Conservation (phyloP, 2,113 vertebrate genomes). For the Gorsachius goisagi region DNA sequence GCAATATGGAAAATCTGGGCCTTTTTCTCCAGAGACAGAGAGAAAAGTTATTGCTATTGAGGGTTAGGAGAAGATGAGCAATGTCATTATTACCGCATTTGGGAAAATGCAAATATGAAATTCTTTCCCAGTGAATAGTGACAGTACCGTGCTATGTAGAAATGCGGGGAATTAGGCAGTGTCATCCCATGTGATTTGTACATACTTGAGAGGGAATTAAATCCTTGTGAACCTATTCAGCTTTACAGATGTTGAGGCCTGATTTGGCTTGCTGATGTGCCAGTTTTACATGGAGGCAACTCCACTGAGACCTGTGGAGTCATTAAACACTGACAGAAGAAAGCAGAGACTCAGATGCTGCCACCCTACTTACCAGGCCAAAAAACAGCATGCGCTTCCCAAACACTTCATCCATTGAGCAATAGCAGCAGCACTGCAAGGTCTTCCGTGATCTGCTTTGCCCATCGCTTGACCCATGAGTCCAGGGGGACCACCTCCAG, state of each 20-base stretch:
- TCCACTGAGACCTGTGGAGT: slow-evolving; percentile 13
- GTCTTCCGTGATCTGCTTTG: neutral
- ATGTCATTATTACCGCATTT: neutral
- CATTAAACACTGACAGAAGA: slow-evolving; percentile 8
- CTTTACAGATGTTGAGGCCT: slow-evolving; percentile 23
- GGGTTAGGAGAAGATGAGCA: slow-evolving; percentile 4
- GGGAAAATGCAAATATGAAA: slow-evolving; percentile 45
- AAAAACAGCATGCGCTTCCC: slow-evolving; percentile 10
- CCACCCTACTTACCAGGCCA: neutral
- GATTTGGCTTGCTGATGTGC: slow-evolving; percentile 1
- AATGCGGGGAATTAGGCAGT: slow-evolving; percentile 33
- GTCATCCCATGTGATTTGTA: slow-evolving; percentile 46
- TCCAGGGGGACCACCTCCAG: neutral
- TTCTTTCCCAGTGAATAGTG: slow-evolving; percentile 53
- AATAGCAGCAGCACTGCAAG: neutral
- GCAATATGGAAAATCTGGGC: neutral
- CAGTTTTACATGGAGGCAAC: neutral
- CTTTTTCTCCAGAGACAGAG: neutral
- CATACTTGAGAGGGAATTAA: slow-evolving; percentile 25
- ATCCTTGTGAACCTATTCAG: slow-evolving; percentile 19
- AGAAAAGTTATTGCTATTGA: neutral
- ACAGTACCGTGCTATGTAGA: neutral
- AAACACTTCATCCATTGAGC: neutral
- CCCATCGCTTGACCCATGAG: neutral
- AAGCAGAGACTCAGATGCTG: neutral